phyloP scores from a whole-genome alignment of 2,113 vertebrate species.

The Pelecanus crispus region DNA sequence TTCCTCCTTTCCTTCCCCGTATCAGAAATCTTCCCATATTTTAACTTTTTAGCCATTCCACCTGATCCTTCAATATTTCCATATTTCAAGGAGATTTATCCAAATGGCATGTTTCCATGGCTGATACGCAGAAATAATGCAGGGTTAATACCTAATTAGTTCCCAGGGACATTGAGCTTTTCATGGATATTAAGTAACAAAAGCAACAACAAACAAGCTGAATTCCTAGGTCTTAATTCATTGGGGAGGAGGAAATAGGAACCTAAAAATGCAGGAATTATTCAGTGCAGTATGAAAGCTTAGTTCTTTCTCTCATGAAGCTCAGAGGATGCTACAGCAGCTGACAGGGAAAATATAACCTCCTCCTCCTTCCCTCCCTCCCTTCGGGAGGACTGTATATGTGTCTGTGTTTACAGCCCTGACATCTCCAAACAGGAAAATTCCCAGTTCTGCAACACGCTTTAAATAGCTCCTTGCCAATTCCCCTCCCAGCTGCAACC shows the following conservation, averaged over 20 bases:
- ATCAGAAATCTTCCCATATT: neutral
- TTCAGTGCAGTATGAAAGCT: neutral
- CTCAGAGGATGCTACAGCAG: neutral
- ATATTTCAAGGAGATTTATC: slow-evolving; percentile 62
- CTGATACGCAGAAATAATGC: slow-evolving; percentile 59
- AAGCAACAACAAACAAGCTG: slow-evolving; percentile 60
- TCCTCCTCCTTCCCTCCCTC: neutral
- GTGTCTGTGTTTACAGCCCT: slow-evolving; percentile 28
- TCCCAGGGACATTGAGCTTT: slow-evolving; percentile 69
- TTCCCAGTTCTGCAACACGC: slow-evolving; percentile 1
- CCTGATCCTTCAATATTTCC: slow-evolving; percentile 41
- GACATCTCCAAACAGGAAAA: slow-evolving; percentile 32
- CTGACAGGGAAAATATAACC: slow-evolving; percentile 12
- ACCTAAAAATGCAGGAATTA: slow-evolving; percentile 38
- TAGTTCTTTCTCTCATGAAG: neutral
- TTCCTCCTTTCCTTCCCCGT: neutral
- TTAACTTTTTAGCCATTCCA: slow-evolving; percentile 10
- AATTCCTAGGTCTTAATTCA: slow-evolving; percentile 48
- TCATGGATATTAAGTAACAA: slow-evolving; percentile 73
- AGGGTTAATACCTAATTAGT: slow-evolving; percentile 71
- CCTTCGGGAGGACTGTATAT: neutral
- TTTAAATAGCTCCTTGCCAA: neutral
- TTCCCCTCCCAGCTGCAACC: neutral
- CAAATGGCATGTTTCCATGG: slow-evolving; percentile 45
- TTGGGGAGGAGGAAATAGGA: slow-evolving; percentile 12